These are phyloP conservation scores for Cyanistes caeruleus DNA, from an alignment of 2,113 vertebrate genomes.

Conservation along the genomic window DNA sequence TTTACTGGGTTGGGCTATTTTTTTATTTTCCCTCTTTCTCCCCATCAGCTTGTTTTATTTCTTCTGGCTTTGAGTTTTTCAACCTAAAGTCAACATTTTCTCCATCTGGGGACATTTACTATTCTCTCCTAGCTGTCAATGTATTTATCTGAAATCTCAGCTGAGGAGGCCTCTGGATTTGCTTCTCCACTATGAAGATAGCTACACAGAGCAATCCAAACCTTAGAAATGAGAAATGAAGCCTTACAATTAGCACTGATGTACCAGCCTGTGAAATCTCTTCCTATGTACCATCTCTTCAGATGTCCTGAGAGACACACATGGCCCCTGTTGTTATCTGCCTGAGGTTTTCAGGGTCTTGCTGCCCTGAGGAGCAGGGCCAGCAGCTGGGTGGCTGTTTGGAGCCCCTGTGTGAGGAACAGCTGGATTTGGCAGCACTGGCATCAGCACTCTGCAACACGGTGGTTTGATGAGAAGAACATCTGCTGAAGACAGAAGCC, in stretches of 20 bases:
- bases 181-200: not conserved
- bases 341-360: not conserved
- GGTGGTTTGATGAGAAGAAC: constrained; percentile 13
- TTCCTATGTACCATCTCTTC: not conserved
- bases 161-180: not conserved
- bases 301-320: not conserved
- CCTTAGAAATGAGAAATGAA: not conserved
- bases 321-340: not conserved
- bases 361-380: not conserved
- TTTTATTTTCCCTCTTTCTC: not conserved
- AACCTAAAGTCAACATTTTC: not conserved
- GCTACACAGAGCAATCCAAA: not conserved
- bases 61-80: not conserved
- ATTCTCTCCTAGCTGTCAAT: not conserved
- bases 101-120: not conserved
- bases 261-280: not conserved
- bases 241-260: not conserved
- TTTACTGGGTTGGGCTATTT: not conserved
- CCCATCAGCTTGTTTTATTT: not conserved
- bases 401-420: not conserved
- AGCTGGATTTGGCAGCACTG: constrained; percentile 1
- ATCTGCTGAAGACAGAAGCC: constrained; percentile 28
- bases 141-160: not conserved
- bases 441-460: not conserved
- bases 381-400: not conserved